phyloP scores from a whole-genome alignment of 2,888 invertebrate genomes.

The Lordiphosa fenestrarum region DNA sequence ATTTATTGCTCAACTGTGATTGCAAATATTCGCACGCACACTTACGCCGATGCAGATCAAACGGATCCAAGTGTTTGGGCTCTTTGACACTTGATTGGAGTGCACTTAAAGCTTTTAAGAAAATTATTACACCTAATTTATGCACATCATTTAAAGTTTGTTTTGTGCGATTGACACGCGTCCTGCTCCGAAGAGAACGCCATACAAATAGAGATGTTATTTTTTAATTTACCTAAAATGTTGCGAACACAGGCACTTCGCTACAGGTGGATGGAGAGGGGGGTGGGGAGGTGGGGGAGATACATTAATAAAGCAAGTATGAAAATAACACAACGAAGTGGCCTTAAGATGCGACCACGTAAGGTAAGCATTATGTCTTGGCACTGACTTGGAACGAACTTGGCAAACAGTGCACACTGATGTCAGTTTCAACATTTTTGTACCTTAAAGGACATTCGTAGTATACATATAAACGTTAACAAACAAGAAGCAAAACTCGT shows the following conservation, averaged over 20 bases:
- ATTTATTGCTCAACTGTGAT: constrained; percentile 43
- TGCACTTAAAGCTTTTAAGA: constrained; percentile 33
- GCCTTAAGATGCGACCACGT: not conserved
- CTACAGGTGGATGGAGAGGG: too few relatives aligned
- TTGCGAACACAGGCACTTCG: constrained; percentile 13
- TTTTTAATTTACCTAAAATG: constrained; percentile 73
- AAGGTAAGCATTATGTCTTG: constrained; percentile 6
- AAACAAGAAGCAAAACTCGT: too few relatives aligned
- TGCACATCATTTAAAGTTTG: constrained; percentile 13
- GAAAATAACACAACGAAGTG: constrained; percentile 26
- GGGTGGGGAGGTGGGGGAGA: not conserved
- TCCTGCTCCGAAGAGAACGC: constrained; percentile 3
- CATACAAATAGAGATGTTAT: constrained; percentile 51
- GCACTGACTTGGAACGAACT: constrained; percentile 3
- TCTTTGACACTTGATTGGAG: constrained; percentile 54
- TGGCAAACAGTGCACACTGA: constrained; percentile 1
- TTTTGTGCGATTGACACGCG: constrained; percentile 2
- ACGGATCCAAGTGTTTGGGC: constrained; percentile 25
- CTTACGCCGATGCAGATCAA: constrained; percentile 24
- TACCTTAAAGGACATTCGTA: too few relatives aligned
- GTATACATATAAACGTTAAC: too few relatives aligned
- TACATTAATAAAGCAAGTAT: constrained; percentile 33
- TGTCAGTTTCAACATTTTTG: not conserved
- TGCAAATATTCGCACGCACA: constrained; percentile 24
- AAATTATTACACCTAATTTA: constrained; percentile 43